Evolutionary conservation across 2,797 vertebrate species (phyloP).

Genomic region (Coendou prehensilis): DNA sequence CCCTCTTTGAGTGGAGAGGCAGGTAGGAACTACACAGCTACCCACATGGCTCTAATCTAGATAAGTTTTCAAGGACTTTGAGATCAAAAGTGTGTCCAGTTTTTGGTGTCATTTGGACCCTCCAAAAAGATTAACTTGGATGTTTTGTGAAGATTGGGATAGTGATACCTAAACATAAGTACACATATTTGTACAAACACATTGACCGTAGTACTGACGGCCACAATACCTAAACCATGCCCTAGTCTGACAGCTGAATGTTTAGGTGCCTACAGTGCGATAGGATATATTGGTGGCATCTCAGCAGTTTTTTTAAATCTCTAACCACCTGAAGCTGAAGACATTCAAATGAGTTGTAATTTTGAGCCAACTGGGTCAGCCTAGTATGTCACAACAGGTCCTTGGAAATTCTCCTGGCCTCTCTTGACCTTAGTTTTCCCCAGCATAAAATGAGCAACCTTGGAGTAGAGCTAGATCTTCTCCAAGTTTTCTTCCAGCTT

Average conservation of each 20-base stretch:
- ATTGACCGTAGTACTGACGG: not conserved
- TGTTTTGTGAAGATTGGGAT: constrained; percentile 36
- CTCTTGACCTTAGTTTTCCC: not conserved
- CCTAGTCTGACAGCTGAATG: not conserved
- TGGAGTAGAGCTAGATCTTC: not conserved
- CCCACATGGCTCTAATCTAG: not conserved
- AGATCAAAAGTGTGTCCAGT: not conserved
- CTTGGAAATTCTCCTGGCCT: not conserved
- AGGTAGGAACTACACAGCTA: not conserved
- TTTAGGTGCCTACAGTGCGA: not conserved
- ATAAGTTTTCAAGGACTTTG: constrained; percentile 29
- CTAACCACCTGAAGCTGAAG: not conserved
- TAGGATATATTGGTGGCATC: not conserved
- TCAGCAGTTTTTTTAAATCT: not conserved
- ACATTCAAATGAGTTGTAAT: constrained; percentile 2
- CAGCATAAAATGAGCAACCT: not conserved
- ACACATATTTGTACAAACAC: not conserved
- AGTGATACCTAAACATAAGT: not conserved
- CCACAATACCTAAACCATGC: not conserved
- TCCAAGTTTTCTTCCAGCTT: not conserved
- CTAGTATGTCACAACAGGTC: not conserved
- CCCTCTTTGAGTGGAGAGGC: not conserved
- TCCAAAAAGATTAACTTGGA: constrained; percentile 8
- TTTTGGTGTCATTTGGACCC: not conserved
- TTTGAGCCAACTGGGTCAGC: not conserved